These are phyloP conservation scores for Chrysopa pallens DNA, from an alignment of 1,140 invertebrate species.

Conservation along the genomic window DNA sequence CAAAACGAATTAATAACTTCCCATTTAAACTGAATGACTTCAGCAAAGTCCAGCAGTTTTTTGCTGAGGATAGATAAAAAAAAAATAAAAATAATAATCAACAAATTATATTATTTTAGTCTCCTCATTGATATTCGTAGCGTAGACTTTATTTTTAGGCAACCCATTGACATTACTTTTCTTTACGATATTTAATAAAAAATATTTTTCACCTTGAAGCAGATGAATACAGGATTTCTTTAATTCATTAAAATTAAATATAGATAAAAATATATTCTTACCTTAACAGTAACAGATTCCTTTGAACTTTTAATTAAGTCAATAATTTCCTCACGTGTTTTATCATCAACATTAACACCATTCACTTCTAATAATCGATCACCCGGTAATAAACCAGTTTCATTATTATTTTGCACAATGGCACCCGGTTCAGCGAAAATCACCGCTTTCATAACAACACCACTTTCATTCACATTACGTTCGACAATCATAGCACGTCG, in stretches of 20 bases:
- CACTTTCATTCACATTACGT: slow-evolving; percentile 25
- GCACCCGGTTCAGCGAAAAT: slow-evolving; percentile 85
- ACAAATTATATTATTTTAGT: too few species aligned
- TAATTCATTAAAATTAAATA: neutral
- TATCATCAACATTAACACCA: slow-evolving; percentile 64
- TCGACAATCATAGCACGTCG: slow-evolving; percentile 70
- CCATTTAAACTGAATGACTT: too few species aligned
- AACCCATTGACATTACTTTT: too few species aligned
- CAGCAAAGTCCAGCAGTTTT: too few species aligned
- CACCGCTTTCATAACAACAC: slow-evolving; percentile 49
- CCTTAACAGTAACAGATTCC: slow-evolving; percentile 68
- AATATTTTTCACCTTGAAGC: too few species aligned
- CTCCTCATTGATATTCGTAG: too few species aligned
- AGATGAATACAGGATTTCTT: too few species aligned
- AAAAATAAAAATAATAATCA: too few species aligned
- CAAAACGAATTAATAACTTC: too few species aligned
- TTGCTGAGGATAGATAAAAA: too few species aligned
- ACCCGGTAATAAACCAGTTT: slow-evolving; percentile 77
- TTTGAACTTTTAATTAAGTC: slow-evolving; percentile 78
- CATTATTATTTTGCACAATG: slow-evolving; percentile 51
- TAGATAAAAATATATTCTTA: slow-evolving; percentile 22
- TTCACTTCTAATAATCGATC: slow-evolving; percentile 87
- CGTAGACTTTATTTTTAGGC: too few species aligned
- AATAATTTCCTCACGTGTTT: slow-evolving; percentile 79
- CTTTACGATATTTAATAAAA: too few species aligned